A percentile compares a stretch with the other conserved stretches of the same genome.
Conservation (phyloP, 1,140 invertebrate species). For the Apolygus lucorum region DNA sequence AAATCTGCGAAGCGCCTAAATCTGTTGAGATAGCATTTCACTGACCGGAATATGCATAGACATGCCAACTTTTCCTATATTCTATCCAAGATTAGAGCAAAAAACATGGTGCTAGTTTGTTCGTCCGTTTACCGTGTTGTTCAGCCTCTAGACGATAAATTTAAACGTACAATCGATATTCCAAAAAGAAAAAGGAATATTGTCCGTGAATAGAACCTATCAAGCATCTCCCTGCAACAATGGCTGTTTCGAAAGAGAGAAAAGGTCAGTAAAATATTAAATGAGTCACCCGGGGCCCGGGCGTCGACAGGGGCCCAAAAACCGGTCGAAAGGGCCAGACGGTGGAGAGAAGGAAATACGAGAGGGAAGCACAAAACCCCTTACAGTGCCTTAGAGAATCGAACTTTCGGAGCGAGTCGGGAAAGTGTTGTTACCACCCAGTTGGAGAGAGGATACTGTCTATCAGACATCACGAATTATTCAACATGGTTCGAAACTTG, state of each 20-base stretch:
- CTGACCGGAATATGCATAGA: too few relatives aligned
- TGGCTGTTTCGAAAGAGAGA: background rate
- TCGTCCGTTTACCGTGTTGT: too few relatives aligned
- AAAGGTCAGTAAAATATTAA: background rate
- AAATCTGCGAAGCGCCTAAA: too few relatives aligned
- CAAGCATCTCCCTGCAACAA: background rate
- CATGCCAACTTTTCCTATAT: too few relatives aligned
- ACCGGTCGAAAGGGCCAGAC: background rate
- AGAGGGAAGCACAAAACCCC: background rate
- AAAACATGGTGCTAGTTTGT: too few relatives aligned
- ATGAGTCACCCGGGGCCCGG: background rate
- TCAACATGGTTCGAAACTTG: background rate
- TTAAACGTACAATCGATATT: too few relatives aligned
- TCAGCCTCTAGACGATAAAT: too few relatives aligned
- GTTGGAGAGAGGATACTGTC: background rate
- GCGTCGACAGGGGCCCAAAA: background rate
- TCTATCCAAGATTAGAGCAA: too few relatives aligned
- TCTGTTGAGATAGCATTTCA: too few relatives aligned
- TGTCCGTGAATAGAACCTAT: background rate
- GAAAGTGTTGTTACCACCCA: background rate
- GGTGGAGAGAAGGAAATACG: background rate
- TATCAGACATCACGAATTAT: background rate
- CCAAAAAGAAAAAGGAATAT: too few relatives aligned
- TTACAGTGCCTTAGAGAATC: background rate
- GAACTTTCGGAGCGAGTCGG: background rate